phyloP scores from a whole-genome alignment of 2,797 vertebrate genomes.

The Gymnothorax javanicus region DNA sequence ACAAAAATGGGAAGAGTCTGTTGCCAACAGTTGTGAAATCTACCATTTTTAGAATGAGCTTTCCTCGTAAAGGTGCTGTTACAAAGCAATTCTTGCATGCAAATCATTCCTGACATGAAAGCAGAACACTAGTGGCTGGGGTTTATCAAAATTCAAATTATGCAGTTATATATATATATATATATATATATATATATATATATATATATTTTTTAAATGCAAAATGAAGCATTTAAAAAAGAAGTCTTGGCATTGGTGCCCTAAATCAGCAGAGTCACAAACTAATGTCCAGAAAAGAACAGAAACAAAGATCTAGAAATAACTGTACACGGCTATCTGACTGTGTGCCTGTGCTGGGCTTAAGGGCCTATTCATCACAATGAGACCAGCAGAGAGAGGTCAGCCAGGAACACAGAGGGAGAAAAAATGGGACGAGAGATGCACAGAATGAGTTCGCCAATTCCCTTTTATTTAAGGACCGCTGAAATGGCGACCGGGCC shows the following conservation, averaged over 20 bases:
- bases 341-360: conserved; percentile 38
- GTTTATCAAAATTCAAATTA: conserved; percentile 28
- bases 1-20: not conserved
- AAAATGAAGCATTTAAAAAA: conserved; percentile 17
- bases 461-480: not conserved
- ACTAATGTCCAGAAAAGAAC: not conserved
- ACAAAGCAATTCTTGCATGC: not conserved
- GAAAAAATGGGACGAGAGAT: not conserved
- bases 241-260: not conserved
- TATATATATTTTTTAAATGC: conserved; percentile 7
- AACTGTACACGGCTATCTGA: conserved; percentile 25
- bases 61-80: conserved; percentile 5
- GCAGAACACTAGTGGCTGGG: conserved; percentile 14
- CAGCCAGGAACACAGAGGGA: not conserved
- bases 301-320: conserved; percentile 41
- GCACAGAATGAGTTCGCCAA: not conserved
- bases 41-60: not conserved
- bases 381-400: not conserved
- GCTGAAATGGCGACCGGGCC: not conserved
- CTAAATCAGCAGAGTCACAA: conserved; percentile 26
- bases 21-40: not conserved
- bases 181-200: conserved; percentile 11
- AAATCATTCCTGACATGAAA: conserved; percentile 20
- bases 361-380: conserved; percentile 28
- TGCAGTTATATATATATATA: conserved; percentile 20